Base-by-base conservation (phyloP, 1,140 invertebrate genomes). In the Dendrolimus kikuchii region DNA sequence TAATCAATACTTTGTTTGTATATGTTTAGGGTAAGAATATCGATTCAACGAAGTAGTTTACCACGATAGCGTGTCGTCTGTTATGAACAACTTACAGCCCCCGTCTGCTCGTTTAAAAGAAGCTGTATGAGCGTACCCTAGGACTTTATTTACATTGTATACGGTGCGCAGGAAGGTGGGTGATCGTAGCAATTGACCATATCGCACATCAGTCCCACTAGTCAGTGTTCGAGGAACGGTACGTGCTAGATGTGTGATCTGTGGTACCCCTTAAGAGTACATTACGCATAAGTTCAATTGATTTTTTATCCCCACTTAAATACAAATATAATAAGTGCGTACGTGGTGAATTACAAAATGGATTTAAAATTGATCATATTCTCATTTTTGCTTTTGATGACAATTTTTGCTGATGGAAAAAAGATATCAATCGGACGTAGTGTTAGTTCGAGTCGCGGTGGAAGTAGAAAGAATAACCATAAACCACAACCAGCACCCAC, bases 401-500 rank as follows among this genome's bases (percentile, higher is more conserved):
- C 67, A 42, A 57, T 68, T 46, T 59, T 63, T 60, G 66, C 62
- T 7, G 77, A 81, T 37, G 66, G 66, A 36, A 81, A 65, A 54
- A 86, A 81, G 63, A 67, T 73, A 40, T 77, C 70, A 40, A 69
- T 67, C 54, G 51, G 79, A 56, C 70, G 79, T 7, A 70, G 78
- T 51, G 77, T 76, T 4, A 62, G 77, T 7, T 76, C 78, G 6
- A 62, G 76, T 42, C 74, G 72, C 7, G 64, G 79, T 51, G 68
- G 71, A 5, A 68, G 74, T 23, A 69, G 68, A 62, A 77, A 67
- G 66, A 74, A 70, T 4, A 74, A 63, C 54, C 64, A 59, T 5
- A 76, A 80, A 46, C 62, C 77, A 46, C 75, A 79, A 57, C 80
- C 82, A 23, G 74, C 62, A 41, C 79, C 82, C 9, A 83, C 82